A percentile compares a stretch with the other conserved stretches of the same genome.
Conservation (phyloP, 2,113 vertebrate species). For the Callorhinus ursinus region DNA sequence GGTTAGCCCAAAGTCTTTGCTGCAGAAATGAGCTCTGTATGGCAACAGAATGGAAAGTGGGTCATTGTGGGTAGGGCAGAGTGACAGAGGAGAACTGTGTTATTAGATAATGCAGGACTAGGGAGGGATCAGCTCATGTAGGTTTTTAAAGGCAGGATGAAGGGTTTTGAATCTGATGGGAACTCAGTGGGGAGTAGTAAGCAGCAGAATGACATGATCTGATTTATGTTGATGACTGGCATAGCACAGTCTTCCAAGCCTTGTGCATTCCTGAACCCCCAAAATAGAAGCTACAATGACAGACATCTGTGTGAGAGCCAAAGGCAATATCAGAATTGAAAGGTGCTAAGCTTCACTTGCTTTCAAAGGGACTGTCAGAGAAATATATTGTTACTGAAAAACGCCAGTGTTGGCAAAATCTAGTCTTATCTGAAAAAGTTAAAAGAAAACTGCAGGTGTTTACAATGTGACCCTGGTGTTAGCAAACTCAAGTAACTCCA, state of each 20-base stretch:
- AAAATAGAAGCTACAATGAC: slow-evolving; percentile 65
- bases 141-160: neutral
- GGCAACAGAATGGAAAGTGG: neutral
- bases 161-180: neutral
- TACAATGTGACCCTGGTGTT: neutral
- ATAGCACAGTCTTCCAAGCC: slow-evolving; percentile 1
- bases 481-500: neutral
- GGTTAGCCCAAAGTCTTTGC: neutral
- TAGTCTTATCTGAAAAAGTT: slow-evolving; percentile 30
- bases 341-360: slow-evolving; percentile 60
- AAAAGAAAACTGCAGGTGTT: slow-evolving; percentile 51
- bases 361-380: slow-evolving; percentile 70
- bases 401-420: slow-evolving; percentile 65
- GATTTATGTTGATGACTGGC: slow-evolving; percentile 38
- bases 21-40: neutral
- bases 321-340: slow-evolving; percentile 67
- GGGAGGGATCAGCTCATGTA: neutral
- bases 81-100: neutral
- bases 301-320: slow-evolving; percentile 52
- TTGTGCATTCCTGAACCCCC: neutral
- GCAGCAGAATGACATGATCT: neutral
- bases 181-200: neutral
- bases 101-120: neutral
- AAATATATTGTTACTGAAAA: slow-evolving; percentile 64
- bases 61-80: neutral